Evolutionary conservation across 1,140 invertebrate species (phyloP), one percentile per base, ranked within the genome.

Genomic region (Hylaeus volcanicus): DNA sequence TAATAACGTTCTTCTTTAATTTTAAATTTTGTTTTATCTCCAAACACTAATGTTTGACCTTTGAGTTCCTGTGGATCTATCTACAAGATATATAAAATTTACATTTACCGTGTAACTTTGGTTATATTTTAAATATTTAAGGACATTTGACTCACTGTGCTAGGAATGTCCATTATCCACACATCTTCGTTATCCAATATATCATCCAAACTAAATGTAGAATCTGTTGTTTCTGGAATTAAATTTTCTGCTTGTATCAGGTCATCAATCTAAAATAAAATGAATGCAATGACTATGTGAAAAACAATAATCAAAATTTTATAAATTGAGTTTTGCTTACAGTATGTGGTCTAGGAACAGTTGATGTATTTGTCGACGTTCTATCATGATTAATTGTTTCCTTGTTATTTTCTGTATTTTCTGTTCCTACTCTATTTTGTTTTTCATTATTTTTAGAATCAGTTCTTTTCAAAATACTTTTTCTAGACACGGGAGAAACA

Each of bases 111-210:
- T 70, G 6, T 55, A 12, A 56, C 26, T 41, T 70, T 53, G 5
- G 1, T 39, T 60, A n/a, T 64, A 69, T 39, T 39, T 5, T 26
- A 70, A 45, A 2, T 51, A 43, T 55, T 63, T 1, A 6, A 56
- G 15, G 4, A 53, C 15, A 39, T 26, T 60, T 12, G 9, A 68
- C 88, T 87, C 65, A 91, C 89, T 9, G 86, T 89, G 75, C 53
- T 82, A 60, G 91, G 91, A 78, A 92, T 79, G 60, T 92, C 88
- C 77, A 92, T 84, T 9, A 92, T 66, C 89, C 89, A 91, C 3
- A 91, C 55, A 8, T 91, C 90, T 77, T 92, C 91, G 15, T 77
- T 89, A 39, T 89, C 87, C 5, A 76, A 81, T 11, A 90, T 3
- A 43, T 91, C 88, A 8, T 88, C 81, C 0, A 90, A 45, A 26